phyloP scores from a whole-genome alignment of 2,888 invertebrate species.

The Anorthoa munda region DNA sequence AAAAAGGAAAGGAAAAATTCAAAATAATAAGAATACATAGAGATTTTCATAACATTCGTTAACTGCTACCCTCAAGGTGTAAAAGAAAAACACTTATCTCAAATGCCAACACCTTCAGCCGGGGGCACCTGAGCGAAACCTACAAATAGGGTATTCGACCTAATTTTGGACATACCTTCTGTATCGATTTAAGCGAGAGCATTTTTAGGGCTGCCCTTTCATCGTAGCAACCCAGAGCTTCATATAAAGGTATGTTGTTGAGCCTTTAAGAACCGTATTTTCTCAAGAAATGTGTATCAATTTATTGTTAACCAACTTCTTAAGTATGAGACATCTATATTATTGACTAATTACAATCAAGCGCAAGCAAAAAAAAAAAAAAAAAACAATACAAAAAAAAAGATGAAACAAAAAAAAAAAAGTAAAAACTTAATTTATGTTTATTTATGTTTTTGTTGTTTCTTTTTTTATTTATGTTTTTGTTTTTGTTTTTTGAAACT shows the following conservation, averaged over 20 bases:
- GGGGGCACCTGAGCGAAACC: conserved; percentile 33
- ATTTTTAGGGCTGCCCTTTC: conserved; percentile 40
- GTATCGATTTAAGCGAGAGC: conserved; percentile 36
- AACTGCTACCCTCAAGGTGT: conserved; percentile 6
- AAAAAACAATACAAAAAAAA: no score
- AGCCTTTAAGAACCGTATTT: not conserved
- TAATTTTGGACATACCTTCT: conserved; percentile 42
- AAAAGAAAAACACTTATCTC: conserved; percentile 31
- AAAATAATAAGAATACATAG: no score
- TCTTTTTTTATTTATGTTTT: no score
- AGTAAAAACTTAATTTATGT: no score
- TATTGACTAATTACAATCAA: no score
- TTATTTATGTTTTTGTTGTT: no score
- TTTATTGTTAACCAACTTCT: no score
- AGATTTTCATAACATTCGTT: not conserved
- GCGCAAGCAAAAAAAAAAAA: no score
- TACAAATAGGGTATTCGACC: conserved; percentile 52
- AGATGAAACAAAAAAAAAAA: no score
- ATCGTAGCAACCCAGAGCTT: not conserved
- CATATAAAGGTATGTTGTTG: not conserved
- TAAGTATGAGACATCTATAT: no score
- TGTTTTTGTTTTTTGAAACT: no score
- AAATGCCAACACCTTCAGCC: conserved; percentile 40
- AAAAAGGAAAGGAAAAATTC: not conserved
- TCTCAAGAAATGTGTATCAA: not conserved